These are phyloP conservation scores for Tokudaia tokunoshimensis DNA, from an alignment of 2,797 vertebrate species.

Conservation along the genomic window DNA sequence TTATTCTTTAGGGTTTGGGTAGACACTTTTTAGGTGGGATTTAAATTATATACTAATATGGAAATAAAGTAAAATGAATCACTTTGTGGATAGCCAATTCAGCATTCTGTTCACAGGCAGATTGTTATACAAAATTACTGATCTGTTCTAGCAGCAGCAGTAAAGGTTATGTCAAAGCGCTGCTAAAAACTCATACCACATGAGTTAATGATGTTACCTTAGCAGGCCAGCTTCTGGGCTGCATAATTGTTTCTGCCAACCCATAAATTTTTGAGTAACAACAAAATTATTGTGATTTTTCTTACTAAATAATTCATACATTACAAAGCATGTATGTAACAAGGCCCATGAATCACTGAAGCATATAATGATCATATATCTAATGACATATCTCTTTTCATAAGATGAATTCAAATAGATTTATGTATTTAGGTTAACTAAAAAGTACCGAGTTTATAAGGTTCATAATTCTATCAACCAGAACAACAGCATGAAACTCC, in stretches of 20 bases:
- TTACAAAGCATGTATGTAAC: conserved; percentile 86
- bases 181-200: conserved; percentile 64
- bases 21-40: conserved; percentile 66
- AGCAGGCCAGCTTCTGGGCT: conserved; percentile 86
- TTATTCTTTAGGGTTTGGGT: conserved; percentile 31
- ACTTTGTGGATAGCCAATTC: conserved; percentile 69
- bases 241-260: conserved; percentile 96
- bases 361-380: conserved; percentile 83
- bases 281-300: conserved; percentile 93
- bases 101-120: conserved; percentile 71
- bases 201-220: conserved; percentile 83
- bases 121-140: conserved; percentile 73
- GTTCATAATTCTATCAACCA: conserved; percentile 77
- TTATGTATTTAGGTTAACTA: conserved; percentile 87
- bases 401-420: conserved; percentile 81
- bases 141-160: conserved; percentile 58
- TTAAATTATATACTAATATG: conserved; percentile 65
- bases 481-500: conserved; percentile 61
- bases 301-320: conserved; percentile 95
- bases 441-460: conserved; percentile 82
- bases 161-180: conserved; percentile 74
- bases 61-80: conserved; percentile 75
- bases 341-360: conserved; percentile 89
- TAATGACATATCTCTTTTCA: conserved; percentile 84
- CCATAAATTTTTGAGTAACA: conserved; percentile 95